phyloP scores from a whole-genome alignment of 2,888 invertebrate genomes.

The Scrobipalpa atriplicella region DNA sequence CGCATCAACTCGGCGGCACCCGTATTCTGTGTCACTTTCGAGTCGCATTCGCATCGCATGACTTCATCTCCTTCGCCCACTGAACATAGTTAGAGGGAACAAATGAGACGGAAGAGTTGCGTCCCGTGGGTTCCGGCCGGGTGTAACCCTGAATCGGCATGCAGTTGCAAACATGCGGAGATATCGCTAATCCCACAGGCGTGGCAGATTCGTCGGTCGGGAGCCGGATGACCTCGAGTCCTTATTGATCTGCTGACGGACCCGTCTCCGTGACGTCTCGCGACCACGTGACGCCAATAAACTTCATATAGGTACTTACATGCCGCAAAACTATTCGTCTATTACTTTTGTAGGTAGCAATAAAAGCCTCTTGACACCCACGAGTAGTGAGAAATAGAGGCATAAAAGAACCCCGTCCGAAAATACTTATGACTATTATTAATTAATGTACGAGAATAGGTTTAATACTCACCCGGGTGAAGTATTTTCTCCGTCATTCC shows the following conservation, averaged over 20 bases:
- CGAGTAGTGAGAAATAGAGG: background rate
- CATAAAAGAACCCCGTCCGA: background rate
- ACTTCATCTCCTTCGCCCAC: background rate
- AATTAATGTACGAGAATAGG: background rate
- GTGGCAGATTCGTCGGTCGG: slow-evolving; percentile 54
- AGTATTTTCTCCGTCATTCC: slow-evolving; percentile 93
- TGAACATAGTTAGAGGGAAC: background rate
- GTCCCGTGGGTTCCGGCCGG: background rate
- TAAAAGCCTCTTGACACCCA: background rate
- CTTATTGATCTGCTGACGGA: slow-evolving; percentile 74
- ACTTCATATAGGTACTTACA: background rate
- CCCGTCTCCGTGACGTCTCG: slow-evolving; percentile 61
- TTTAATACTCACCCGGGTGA: slow-evolving; percentile 86
- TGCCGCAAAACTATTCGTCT: background rate
- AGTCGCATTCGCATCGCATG: background rate
- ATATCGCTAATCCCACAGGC: slow-evolving; percentile 48
- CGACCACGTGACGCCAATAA: slow-evolving; percentile 49
- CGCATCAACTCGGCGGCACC: slow-evolving; percentile 22
- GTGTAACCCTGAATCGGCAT: slow-evolving; percentile 15
- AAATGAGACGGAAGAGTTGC: slow-evolving; percentile 17
- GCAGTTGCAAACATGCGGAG: slow-evolving; percentile 23
- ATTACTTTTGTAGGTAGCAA: background rate
- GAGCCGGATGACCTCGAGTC: slow-evolving; percentile 72
- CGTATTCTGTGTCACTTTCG: slow-evolving; percentile 7
- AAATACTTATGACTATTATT: background rate